Evolutionary conservation across 2,113 vertebrate genomes (phyloP), one percentile per base, ranked within the genome.

Genomic region (Dasyprocta punctata): DNA sequence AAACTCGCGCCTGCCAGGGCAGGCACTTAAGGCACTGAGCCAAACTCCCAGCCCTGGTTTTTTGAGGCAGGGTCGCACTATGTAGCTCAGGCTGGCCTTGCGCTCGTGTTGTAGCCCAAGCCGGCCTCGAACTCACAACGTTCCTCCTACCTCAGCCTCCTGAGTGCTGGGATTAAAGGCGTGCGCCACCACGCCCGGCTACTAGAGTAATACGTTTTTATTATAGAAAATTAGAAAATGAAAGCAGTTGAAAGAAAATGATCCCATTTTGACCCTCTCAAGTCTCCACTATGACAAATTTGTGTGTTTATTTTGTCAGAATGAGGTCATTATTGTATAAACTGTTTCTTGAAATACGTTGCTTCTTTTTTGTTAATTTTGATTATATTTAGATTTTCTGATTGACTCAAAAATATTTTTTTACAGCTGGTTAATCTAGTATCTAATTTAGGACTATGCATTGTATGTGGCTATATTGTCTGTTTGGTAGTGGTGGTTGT

Each of bases 161-260:
- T n/a, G n/a, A n/a, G n/a, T n/a, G n/a, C n/a, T n/a, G n/a, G n/a
- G n/a, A n/a, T n/a, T n/a, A n/a, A n/a, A n/a, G n/a, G n/a, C n/a
- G n/a, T n/a, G n/a, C n/a, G n/a, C n/a, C n/a, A n/a, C n/a, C n/a
- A n/a, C n/a, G n/a, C n/a, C n/a, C n/a, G n/a, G n/a, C n/a, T n/a
- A n/a, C n/a, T n/a, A n/a, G n/a, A n/a, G n/a, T n/a, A n/a, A n/a
- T n/a, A n/a, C n/a, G n/a, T n/a, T n/a, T n/a, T 2, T 82, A 84
- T 96, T 90, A 41, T 69, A 81, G 81, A 93, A 96, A 96, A 82
- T 73, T 77, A 85, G 77, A 54, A 89, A 97, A 80, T 73, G 19
- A 90, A 92, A 71, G 77, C 44, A 92, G 63, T 73, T 86, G 36
- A 91, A 80, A 86, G 75, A 38, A 83, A 95, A 60, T 36, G 16